Conservation (phyloP, 2,797 vertebrate genomes). For the Sebastes hubbsi region DNA sequence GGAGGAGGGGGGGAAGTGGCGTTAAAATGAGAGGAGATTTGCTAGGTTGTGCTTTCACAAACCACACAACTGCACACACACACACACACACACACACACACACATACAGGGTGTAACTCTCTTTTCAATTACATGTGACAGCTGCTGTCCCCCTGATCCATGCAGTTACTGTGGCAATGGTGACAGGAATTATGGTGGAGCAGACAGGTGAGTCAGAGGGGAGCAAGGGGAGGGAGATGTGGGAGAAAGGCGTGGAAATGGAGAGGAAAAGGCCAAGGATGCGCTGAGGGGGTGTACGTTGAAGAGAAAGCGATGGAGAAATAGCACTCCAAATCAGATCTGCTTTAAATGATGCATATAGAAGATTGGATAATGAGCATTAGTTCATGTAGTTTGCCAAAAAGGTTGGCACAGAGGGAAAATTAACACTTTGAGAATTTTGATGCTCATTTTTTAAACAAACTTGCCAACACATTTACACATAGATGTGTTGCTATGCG, state of each 20-base stretch:
- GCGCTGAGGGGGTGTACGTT: background rate
- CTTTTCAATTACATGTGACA: constrained; percentile 83
- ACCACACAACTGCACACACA: constrained; percentile 25
- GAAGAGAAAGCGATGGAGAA: background rate
- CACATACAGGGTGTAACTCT: constrained; percentile 74
- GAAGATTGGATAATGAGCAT: background rate
- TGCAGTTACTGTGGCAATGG: constrained; percentile 69
- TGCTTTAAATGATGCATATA: background rate
- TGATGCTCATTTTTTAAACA: background rate
- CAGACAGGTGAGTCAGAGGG: constrained; percentile 76
- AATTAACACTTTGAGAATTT: background rate
- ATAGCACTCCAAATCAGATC: background rate
- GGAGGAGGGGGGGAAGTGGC: constrained; percentile 34
- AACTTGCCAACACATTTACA: background rate
- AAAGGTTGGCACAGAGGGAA: background rate
- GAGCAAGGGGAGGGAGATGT: constrained; percentile 10
- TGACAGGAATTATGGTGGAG: constrained; percentile 78
- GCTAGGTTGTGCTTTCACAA: constrained; percentile 56
- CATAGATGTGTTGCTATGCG: background rate
- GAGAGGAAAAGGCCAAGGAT: constrained; percentile 25
- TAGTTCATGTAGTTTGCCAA: constrained; percentile 10
- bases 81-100: constrained; percentile 9
- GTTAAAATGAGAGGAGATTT: constrained; percentile 74
- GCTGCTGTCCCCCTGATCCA: constrained; percentile 80
- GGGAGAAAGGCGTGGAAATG: constrained; percentile 38